phyloP scores from a whole-genome alignment of 2,113 vertebrate species.

The Rhadina sibilatrix region DNA sequence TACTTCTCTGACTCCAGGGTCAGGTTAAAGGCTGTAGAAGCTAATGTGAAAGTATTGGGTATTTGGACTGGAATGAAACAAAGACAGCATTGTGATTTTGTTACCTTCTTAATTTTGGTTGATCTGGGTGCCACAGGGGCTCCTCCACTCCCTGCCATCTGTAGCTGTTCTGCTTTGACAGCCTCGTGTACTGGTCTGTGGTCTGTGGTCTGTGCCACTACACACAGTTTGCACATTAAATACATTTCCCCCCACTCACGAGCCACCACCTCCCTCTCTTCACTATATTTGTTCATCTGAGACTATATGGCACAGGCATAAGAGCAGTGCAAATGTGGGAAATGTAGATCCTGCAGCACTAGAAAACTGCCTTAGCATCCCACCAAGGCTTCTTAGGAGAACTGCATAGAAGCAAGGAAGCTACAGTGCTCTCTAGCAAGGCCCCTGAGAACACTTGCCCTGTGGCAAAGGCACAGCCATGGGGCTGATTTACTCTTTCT shows the following conservation, averaged over 20 bases:
- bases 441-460: not conserved
- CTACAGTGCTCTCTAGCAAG: not conserved
- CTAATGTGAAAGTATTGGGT: not conserved
- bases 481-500: not conserved
- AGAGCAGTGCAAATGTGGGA: not conserved
- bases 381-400: not conserved
- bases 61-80: not conserved
- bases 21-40: not conserved
- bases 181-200: not conserved
- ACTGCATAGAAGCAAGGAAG: not conserved
- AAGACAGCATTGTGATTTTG: not conserved
- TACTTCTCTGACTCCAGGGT: not conserved
- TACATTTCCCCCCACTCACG: not conserved
- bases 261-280: not conserved
- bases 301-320: not conserved
- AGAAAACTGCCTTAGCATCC: not conserved
- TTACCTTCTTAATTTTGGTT: not conserved
- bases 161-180: not conserved
- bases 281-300: not conserved
- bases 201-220: not conserved
- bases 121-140: not conserved
- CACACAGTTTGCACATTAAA: not conserved
- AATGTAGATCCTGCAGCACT: not conserved
- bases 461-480: not conserved
- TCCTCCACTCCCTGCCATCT: not conserved